Base-by-base conservation (phyloP, 2,113 vertebrate genomes). In the Microcebus ravelobensis region DNA sequence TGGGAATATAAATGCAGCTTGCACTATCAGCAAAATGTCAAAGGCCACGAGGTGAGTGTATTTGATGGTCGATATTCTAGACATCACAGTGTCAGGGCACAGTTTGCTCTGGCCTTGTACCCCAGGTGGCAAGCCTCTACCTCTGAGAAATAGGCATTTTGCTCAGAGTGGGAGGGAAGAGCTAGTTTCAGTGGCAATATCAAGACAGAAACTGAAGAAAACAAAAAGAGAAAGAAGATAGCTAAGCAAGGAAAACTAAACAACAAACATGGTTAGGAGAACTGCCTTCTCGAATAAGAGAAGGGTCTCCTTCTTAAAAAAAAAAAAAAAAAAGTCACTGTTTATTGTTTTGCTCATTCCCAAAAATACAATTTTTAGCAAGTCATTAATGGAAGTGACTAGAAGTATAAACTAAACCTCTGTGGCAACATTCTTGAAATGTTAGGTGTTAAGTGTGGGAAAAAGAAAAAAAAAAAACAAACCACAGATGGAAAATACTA, bases 401-500 rank as follows among this genome's bases (percentile, higher is more conserved):
- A 74, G 81, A 97, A 93, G 90, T 96, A 94, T 98, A 96, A 98
- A 97, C 94, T 27, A 97, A 98, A 96, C 97, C 97, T 98, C 97
- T 95, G 97, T 96, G 98, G 96, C 74, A 93, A 97, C 97, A 98
- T 98, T 98, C 98, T 98, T 98, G 29, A 68, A 94, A 98, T 97
- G 98, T 98, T 98, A 87, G 45, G 87, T 97, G 92, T 97, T 95
- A 94, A 96, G 95, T 96, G 92, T 97, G 98, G 97, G 87, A 96
- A 90, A 87, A 65, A 86, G 86, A 97, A 94, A 96, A 97, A 96
- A 97, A 48, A 71, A 50, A 71, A 23, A 65, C 36, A 76, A 42
- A 50, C 42, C 95, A 2, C 98, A 98, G 98, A 98, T 98, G 98
- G 98, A 98, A 98, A 98, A 98, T 97, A 98, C 97, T 98, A 97